phyloP scores from a whole-genome alignment of 2,797 vertebrate species.

The Syncerus caffer region DNA sequence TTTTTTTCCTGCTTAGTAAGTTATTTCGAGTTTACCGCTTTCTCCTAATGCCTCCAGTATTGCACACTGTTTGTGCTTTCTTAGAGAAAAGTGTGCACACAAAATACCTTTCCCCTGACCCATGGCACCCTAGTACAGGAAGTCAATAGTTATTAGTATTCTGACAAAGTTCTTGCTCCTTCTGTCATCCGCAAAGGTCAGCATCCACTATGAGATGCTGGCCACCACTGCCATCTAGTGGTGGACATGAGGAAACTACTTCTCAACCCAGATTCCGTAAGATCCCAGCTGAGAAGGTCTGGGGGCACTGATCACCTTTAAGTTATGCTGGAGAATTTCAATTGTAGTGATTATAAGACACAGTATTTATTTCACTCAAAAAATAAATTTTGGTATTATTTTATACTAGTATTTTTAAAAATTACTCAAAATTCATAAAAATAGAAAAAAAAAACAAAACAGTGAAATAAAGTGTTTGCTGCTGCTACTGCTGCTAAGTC shows the following conservation, averaged over 20 bases:
- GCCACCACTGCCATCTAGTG: conserved; percentile 60
- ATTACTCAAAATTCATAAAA: background rate
- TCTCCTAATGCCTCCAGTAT: background rate
- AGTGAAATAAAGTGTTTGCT: background rate
- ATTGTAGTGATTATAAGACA: background rate
- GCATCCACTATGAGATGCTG: background rate
- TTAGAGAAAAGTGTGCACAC: background rate
- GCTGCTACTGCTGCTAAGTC: too few species aligned
- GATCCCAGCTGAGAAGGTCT: background rate
- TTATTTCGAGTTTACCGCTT: background rate
- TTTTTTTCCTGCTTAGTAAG: background rate
- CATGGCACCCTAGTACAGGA: background rate
- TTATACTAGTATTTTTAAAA: background rate
- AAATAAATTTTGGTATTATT: background rate
- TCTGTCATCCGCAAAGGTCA: background rate
- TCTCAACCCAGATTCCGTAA: background rate
- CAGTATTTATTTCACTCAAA: background rate
- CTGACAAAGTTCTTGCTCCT: background rate
- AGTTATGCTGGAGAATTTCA: background rate
- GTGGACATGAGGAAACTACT: background rate
- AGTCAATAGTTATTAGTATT: background rate
- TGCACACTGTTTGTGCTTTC: background rate
- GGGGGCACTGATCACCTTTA: background rate
- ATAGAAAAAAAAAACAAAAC: background rate
- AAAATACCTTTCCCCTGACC: background rate